These are phyloP conservation scores for Scolopax mira DNA, from an alignment of 2,113 vertebrate species.

Conservation along the genomic window DNA sequence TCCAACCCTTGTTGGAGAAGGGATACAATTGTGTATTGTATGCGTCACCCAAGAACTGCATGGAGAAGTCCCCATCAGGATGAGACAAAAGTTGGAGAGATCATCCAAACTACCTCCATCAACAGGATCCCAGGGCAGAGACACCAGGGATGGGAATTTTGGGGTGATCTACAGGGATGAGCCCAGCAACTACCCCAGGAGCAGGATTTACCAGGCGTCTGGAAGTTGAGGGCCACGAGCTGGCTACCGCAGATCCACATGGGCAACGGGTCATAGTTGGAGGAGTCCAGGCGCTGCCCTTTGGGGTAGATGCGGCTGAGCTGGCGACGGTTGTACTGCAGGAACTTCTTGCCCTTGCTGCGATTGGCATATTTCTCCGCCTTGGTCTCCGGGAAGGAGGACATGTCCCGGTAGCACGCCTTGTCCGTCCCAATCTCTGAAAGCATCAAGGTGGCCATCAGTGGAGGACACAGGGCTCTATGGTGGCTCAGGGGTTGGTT, in stretches of 20 bases:
- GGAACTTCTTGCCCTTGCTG: slow-evolving; percentile 94
- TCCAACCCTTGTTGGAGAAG: background rate
- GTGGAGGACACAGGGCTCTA: background rate
- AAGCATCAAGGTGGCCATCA: background rate
- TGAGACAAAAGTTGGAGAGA: background rate
- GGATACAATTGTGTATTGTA: background rate
- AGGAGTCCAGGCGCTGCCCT: slow-evolving; percentile 96
- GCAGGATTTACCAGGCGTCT: slow-evolving; percentile 85
- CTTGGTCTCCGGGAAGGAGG: slow-evolving; percentile 98
- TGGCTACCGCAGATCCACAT: slow-evolving; percentile 99
- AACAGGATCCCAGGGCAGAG: background rate
- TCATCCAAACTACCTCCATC: background rate
- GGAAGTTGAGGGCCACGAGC: slow-evolving; percentile 97
- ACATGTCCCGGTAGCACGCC: slow-evolving; percentile 97
- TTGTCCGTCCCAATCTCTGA: slow-evolving; percentile 95
- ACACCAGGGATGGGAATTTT: background rate
- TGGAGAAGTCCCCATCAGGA: background rate
- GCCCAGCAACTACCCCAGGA: background rate
- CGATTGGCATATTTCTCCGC: slow-evolving; percentile 97
- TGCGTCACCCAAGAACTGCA: background rate
- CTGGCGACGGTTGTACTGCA: slow-evolving; percentile 97
- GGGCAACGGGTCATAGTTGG: slow-evolving; percentile 95
- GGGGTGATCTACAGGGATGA: background rate
- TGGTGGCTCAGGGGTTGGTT: background rate
- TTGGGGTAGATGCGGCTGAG: slow-evolving; percentile 96